Percentiles rank a stretch among this genome's conserved stretches.
phyloP scores from a whole-genome alignment of 2,888 invertebrate species.

The Chymomyza amoena region DNA sequence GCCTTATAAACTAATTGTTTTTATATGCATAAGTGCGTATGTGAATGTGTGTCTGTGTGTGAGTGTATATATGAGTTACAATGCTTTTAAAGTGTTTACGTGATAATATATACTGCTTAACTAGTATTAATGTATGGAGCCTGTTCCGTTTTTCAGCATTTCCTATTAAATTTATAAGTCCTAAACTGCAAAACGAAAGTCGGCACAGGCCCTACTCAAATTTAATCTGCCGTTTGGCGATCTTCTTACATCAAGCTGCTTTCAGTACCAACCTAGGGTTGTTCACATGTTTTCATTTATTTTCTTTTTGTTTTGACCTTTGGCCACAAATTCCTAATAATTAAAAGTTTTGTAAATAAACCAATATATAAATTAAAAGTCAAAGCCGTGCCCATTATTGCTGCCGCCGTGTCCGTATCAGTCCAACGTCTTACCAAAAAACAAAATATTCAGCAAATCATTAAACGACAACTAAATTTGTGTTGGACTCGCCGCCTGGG shows the following conservation, averaged over 20 bases:
- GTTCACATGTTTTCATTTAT: conserved; percentile 30
- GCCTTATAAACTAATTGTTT: conserved; percentile 6
- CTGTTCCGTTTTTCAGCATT: background rate
- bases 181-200: background rate
- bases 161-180: background rate
- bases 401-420: conserved; percentile 36
- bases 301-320: conserved; percentile 54
- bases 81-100: conserved; percentile 9
- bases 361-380: conserved; percentile 4
- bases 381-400: conserved; percentile 18
- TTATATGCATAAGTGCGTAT: conserved; percentile 25
- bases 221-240: background rate
- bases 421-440: conserved; percentile 73
- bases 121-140: conserved; percentile 37
- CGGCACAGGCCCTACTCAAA: background rate
- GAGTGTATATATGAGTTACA: conserved; percentile 4
- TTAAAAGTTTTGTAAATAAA: conserved; percentile 27
- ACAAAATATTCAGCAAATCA: conserved; percentile 75
- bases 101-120: conserved; percentile 29
- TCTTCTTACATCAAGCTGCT: conserved; percentile 15
- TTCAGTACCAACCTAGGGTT: conserved; percentile 65
- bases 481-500: conserved; percentile 68
- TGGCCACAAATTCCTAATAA: conserved; percentile 57
- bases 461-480: conserved; percentile 77
- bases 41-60: conserved; percentile 7